Evolutionary conservation across 2,888 invertebrate species (phyloP).

Genomic region (Conus canariensis): DNA sequence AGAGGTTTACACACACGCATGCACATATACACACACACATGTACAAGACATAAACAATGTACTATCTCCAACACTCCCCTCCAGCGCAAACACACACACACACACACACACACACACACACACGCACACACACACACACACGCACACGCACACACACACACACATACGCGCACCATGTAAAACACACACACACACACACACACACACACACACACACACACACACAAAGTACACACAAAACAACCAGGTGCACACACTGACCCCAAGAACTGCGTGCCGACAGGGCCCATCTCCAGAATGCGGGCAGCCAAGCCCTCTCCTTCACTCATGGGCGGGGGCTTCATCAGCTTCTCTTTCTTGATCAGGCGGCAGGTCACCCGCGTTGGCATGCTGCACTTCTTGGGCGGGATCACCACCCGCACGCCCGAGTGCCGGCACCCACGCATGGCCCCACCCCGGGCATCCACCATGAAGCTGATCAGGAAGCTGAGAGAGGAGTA

Average conservation of each 20-base stretch:
- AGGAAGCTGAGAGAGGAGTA: constrained; percentile 87
- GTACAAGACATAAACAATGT: too few relatives aligned
- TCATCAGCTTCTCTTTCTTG: constrained; percentile 88
- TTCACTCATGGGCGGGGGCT: constrained; percentile 99
- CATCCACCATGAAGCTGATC: constrained; percentile 99
- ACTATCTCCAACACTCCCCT: constrained; percentile 84
- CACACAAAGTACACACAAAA: neutral
- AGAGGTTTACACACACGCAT: too few relatives aligned
- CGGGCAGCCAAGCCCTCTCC: constrained; percentile 98
- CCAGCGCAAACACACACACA: constrained; percentile 85
- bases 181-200: constrained; percentile 89
- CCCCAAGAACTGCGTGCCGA: constrained; percentile 98
- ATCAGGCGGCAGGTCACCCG: constrained; percentile 97
- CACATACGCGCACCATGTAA: too few relatives aligned
- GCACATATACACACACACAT: too few relatives aligned
- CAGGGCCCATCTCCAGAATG: constrained; percentile 97
- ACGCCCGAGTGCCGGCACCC: constrained; percentile 99
- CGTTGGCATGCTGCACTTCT: constrained; percentile 97
- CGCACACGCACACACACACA: neutral
- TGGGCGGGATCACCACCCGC: constrained; percentile 97
- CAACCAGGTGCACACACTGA: constrained; percentile 76
- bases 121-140: neutral
- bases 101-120: neutral
- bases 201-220: constrained; percentile 1
- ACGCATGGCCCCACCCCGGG: constrained; percentile 98